Evolutionary conservation across 2,888 invertebrate genomes (phyloP).

Genomic region (Aelia acuminata): DNA sequence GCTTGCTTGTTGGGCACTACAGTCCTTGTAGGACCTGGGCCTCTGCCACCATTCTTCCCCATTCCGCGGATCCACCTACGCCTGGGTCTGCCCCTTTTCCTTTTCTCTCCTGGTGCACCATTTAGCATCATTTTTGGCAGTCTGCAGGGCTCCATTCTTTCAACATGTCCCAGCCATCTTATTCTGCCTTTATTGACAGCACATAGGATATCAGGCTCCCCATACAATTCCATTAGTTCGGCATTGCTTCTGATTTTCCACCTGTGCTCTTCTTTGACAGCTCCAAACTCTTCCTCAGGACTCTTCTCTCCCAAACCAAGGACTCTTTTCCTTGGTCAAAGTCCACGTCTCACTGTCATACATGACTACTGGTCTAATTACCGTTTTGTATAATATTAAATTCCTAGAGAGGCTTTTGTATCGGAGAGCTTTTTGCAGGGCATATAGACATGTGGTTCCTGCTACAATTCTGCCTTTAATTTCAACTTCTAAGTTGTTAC

Average conservation of each 20-base stretch:
- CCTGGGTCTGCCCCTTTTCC: neutral
- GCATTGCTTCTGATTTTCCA: neutral
- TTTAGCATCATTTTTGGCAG: neutral
- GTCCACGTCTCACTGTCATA: slow-evolving; percentile 14
- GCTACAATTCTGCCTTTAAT: too few species aligned
- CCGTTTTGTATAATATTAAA: neutral
- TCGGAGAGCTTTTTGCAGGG: neutral
- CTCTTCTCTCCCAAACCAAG: neutral
- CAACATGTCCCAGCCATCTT: neutral
- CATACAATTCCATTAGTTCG: neutral
- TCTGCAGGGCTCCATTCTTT: neutral
- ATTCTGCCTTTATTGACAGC: too few species aligned
- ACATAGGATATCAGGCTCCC: too few species aligned
- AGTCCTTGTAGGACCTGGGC: too few species aligned
- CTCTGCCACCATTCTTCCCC: neutral
- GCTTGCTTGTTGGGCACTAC: too few species aligned
- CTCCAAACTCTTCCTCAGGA: neutral
- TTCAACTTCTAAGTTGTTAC: too few species aligned
- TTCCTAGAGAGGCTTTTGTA: neutral
- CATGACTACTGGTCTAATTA: neutral
- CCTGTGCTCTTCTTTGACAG: neutral
- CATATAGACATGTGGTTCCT: too few species aligned
- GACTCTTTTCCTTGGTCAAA: neutral
- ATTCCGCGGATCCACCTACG: neutral
- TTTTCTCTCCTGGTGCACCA: neutral